Percentiles rank a stretch among this genome's conserved stretches.
phyloP scores from a whole-genome alignment of 2,113 vertebrate species.

The Numida meleagris region DNA sequence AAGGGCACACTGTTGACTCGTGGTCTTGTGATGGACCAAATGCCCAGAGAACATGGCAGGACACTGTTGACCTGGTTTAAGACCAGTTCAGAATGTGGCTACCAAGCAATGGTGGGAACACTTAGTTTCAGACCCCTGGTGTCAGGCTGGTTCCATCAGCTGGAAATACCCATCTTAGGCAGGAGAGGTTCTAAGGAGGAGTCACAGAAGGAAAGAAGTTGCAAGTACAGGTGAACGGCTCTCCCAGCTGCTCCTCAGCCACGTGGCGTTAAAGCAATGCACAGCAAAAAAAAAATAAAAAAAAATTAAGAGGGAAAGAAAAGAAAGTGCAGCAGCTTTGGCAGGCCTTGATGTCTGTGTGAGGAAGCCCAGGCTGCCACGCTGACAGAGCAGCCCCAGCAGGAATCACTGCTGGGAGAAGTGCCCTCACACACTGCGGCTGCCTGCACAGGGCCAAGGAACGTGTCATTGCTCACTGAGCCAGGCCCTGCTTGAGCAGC shows the following conservation, averaged over 20 bases:
- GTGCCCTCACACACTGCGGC: background rate
- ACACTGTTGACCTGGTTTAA: background rate
- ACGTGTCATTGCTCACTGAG: background rate
- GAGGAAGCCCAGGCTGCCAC: background rate
- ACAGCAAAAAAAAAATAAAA: background rate
- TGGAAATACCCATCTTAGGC: background rate
- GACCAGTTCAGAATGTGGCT: background rate
- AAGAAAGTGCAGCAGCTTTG: background rate
- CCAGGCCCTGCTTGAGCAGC: background rate
- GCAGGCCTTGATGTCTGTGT: conserved; percentile 1
- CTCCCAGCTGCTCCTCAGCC: conserved; percentile 18
- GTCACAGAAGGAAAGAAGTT: background rate
- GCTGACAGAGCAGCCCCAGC: background rate
- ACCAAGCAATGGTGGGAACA: background rate
- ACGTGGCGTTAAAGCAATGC: conserved; percentile 8
- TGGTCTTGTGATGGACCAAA: background rate
- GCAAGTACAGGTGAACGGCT: background rate
- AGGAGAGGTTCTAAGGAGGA: background rate
- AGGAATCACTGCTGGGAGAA: conserved; percentile 34
- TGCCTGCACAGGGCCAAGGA: background rate
- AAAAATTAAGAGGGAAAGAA: background rate
- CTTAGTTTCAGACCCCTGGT: accelerated
- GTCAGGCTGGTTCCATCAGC: background rate
- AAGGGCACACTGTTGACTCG: no score
- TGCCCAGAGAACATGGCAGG: background rate